phyloP scores from a whole-genome alignment of 2,113 vertebrate genomes.

The Boulengeromyrus knoepffleri region DNA sequence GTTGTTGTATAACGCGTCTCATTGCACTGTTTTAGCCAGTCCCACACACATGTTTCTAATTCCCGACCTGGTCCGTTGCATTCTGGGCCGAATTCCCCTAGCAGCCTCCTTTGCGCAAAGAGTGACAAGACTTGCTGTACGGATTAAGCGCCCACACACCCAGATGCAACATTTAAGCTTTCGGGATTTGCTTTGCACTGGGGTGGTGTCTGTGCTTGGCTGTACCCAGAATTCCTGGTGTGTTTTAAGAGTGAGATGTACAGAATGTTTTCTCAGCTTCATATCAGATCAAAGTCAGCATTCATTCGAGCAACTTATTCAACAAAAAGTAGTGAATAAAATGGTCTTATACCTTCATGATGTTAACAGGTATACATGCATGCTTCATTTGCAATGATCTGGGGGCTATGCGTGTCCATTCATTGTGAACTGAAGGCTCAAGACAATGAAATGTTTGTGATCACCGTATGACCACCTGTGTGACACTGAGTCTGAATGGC shows the following conservation, averaged over 20 bases:
- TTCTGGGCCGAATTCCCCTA: background rate
- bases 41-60: background rate
- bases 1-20: background rate
- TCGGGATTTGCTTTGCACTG: background rate
- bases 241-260: background rate
- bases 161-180: background rate
- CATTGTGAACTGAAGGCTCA: background rate
- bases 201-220: background rate
- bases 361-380: background rate
- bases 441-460: background rate
- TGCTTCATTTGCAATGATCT: background rate
- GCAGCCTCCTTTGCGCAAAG: background rate
- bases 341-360: background rate
- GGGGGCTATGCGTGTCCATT: background rate
- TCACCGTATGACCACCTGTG: background rate
- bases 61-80: background rate
- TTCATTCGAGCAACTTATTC: background rate
- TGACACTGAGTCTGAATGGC: background rate
- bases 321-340: background rate
- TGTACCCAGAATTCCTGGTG: background rate
- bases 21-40: background rate
- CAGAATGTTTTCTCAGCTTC: background rate
- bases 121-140: background rate
- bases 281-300: background rate
- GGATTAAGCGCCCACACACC: constrained; percentile 1